Evolutionary conservation across 53 echinoderm and acorn worm genomes (phyloP).

Genomic region (Holothuria leucospilota): DNA sequence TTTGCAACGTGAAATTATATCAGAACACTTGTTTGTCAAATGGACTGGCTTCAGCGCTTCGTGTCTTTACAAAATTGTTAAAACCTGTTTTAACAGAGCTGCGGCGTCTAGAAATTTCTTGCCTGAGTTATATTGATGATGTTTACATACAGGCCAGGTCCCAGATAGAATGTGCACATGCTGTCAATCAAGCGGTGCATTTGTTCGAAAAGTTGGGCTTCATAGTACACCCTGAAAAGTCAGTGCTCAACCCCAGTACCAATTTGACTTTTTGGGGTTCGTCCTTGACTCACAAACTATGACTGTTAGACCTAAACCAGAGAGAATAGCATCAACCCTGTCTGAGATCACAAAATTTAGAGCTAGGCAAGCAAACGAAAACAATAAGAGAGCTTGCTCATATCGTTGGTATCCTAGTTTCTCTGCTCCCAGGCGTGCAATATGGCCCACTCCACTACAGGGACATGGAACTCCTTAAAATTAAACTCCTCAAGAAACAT

Average conservation of each 20-base stretch:
- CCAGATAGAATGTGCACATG: not conserved
- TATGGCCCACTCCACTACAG: too few relatives aligned
- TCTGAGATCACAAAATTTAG: not conserved
- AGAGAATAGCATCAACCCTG: not conserved
- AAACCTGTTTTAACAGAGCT: not conserved
- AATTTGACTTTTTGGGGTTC: too few relatives aligned
- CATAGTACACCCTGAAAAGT: too few relatives aligned
- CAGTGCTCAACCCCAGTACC: too few relatives aligned
- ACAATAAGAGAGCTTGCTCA: too few relatives aligned
- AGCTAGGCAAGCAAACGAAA: not conserved
- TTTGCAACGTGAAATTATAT: not conserved
- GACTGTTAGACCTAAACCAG: not conserved
- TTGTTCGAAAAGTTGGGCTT: too few relatives aligned
- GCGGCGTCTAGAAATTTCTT: not conserved
- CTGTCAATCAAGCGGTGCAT: not conserved
- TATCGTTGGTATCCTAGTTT: too few relatives aligned
- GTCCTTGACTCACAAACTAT: too few relatives aligned
- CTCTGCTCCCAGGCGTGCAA: too few relatives aligned
- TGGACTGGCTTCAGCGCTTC: not conserved
- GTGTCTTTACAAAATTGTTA: slow-evolving; percentile 2
- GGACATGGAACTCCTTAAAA: too few relatives aligned
- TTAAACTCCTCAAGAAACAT: too few relatives aligned
- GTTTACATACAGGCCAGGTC: slow-evolving; percentile 1
- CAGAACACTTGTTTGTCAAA: not conserved
- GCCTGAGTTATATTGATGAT: slow-evolving; percentile 6